Base-by-base conservation (phyloP, 1,140 invertebrate species). In the Liolophura sinensis region DNA sequence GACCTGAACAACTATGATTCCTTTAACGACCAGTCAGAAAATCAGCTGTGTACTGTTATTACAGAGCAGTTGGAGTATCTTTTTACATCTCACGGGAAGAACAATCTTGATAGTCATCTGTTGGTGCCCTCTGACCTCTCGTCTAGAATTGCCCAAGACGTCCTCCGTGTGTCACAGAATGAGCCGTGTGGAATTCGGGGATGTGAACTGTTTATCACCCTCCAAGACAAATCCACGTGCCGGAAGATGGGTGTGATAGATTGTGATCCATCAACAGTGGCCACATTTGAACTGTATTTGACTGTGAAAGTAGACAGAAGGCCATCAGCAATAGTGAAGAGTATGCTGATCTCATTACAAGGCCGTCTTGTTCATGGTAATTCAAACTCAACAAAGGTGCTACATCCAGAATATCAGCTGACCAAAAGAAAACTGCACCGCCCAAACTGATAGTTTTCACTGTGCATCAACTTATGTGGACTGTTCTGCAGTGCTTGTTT, bases 361-460 rank as follows among this genome's bases (percentile, higher is more conserved):
- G 70, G 65, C 31, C 79, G 52, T 55, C 72, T 64, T 85, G 92
- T 91, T 88, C 93, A 93, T 82, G 84, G 93, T 69, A 91, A 91
- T 62, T 89, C 90, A 83, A 40, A 40, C 31, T 91, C 91, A 76
- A 92, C 92, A 65, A 91, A 94, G 76, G 90, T 94, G 82, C 90
- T 94, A 80, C 92, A 91, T 86, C 90, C 91, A 72, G 90, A 90
- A 76, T 94, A 93, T 85, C 90, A 88, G 68, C 85, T 94, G 83
- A 90, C 90, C 76, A 94, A 94, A 87, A 93, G 92, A 83, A 94
- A 94, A 83, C 86, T 94, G 55, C 94, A 93, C 87, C 87, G 92
- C 18, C 59, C 60, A 20, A 69, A 69, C 31, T 40, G 31, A 40
- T n/a, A n/a, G n/a, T n/a, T 40, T 40, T 40, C 31, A 40, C 3